Base-by-base conservation (phyloP, 1,140 invertebrate species). In the Chrysomallon squamiferum region DNA sequence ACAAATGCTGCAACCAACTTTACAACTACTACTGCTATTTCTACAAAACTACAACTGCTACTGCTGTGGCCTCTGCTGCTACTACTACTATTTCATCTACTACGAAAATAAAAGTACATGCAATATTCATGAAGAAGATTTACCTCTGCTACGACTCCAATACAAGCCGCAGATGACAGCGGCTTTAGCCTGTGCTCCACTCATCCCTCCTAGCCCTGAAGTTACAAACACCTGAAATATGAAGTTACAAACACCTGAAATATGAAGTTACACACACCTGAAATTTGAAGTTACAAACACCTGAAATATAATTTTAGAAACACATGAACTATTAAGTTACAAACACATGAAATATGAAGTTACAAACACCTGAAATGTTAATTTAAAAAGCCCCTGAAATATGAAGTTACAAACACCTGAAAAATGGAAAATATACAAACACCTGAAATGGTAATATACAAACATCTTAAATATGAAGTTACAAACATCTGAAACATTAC, bases 181-280 rank as follows among this genome's bases (percentile, higher is more conserved):
- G 5, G 90, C 91, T 81, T 91, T 91, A 2, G 91, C 88, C 75
- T 91, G 90, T 3, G 90, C 90, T 0, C 90, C 90, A 75, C 89
- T 90, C 90, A 91, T 92, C 41, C 90, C 91, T 30, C 90, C 90
- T 2, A 92, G 81, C 4, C 90, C 90, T n/a, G 90, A 87, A 9
- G 89, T 89, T 3, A 92, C 79, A 75, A 89, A 91, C 13, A 91
- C 88, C 84, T 86, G 43, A 15, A 62, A 58, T 43, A 25, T 43
- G 29, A 47, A 45, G 25, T 18, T 18, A 7, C 79, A 75, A 89
- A 91, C 13, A 91, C 88, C 84, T 86, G 43, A 15, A 62, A 58
- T 43, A 25, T 43, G 29, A 47, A 45, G 25, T 18, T 18, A 7
- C 79, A 75, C 89, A 91, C 13, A 91, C 88, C 84, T 86, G 43